A percentile compares a stretch with the other conserved stretches of the same genome.
These are phyloP conservation scores for Sylvietta virens DNA, from an alignment of 2,113 vertebrate species.

Conservation along the genomic window DNA sequence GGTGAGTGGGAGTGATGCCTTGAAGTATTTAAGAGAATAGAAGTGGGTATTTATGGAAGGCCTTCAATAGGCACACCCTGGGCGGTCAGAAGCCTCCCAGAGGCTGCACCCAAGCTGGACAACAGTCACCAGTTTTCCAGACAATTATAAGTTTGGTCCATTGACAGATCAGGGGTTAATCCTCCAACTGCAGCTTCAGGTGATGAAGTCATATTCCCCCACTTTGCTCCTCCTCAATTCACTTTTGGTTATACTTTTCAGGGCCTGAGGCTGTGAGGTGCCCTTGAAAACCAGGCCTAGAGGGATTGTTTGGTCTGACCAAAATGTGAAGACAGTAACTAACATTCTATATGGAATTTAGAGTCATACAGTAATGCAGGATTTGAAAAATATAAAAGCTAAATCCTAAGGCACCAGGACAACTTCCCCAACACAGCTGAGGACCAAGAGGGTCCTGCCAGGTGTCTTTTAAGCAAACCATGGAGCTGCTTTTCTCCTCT, in stretches of 20 bases:
- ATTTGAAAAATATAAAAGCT: neutral
- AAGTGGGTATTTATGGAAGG: neutral
- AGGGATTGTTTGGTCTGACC: neutral
- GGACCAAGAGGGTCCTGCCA: neutral
- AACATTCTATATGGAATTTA: neutral
- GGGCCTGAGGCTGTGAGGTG: neutral
- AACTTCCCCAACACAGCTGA: neutral
- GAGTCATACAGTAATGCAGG: neutral
- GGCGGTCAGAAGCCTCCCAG: neutral
- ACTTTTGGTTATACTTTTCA: fast-evolving
- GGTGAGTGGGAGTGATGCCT: neutral
- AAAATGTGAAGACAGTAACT: neutral
- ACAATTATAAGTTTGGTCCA: neutral
- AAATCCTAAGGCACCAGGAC: neutral
- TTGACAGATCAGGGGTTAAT: neutral
- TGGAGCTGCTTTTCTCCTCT: neutral
- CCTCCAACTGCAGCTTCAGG: neutral
- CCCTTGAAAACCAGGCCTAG: neutral
- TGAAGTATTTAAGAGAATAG: neutral
- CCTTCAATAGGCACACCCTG: neutral
- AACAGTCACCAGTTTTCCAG: fast-evolving
- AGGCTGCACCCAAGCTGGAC: neutral
- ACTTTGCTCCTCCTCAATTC: neutral
- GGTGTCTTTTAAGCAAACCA: neutral
- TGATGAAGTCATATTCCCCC: neutral